Evolutionary conservation across 2,113 vertebrate genomes (phyloP).

Genomic region (Numenius arquata): DNA sequence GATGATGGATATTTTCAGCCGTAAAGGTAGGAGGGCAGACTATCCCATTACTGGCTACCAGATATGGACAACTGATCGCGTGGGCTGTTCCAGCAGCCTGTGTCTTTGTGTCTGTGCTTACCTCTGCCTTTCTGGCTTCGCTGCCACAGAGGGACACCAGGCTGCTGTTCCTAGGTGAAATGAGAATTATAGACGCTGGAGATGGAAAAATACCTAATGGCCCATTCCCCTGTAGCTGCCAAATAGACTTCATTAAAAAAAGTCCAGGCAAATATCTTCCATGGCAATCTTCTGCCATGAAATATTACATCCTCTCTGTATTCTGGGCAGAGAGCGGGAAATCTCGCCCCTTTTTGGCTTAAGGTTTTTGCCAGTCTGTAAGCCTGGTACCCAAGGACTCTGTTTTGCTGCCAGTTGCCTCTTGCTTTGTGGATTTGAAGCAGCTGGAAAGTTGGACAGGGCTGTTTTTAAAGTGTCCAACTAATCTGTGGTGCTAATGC

Average conservation of each 20-base stretch:
- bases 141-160: not conserved
- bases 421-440: not conserved
- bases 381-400: not conserved
- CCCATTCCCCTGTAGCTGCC: not conserved
- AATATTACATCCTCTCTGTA: not conserved
- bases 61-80: not conserved
- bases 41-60: slow-evolving; percentile 64
- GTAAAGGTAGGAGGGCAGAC: slow-evolving; percentile 48
- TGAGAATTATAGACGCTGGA: not conserved
- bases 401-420: not conserved
- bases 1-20: slow-evolving; percentile 61
- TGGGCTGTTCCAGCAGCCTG: not conserved
- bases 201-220: slow-evolving; percentile 19
- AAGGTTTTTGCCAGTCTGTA: not conserved
- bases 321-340: not conserved
- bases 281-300: not conserved
- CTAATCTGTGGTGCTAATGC: not conserved
- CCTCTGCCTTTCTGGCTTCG: not conserved
- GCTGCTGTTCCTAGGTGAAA: not conserved
- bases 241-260: not conserved
- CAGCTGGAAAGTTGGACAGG: not conserved
- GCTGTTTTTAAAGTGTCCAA: not conserved
- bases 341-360: not conserved
- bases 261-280: not conserved
- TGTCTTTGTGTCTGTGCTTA: not conserved